Conservation (phyloP, 2,113 vertebrate species). For the Sorex fumeus region DNA sequence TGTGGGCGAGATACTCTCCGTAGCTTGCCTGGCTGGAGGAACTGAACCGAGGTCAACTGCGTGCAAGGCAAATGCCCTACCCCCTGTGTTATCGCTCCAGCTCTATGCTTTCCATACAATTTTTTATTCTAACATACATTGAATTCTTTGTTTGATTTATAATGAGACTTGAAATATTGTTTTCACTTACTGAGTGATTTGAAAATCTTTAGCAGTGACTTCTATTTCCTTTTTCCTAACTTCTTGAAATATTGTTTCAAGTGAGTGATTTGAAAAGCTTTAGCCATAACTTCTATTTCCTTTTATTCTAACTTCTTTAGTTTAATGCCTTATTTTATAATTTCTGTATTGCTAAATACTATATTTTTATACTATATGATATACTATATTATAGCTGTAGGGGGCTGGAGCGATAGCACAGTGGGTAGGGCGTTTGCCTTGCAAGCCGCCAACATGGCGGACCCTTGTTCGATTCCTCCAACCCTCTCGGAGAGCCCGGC, state of each 20-base stretch:
- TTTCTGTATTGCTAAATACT: background rate
- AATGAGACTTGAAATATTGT: background rate
- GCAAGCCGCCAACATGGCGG: no score
- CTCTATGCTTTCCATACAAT: background rate
- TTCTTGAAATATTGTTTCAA: background rate
- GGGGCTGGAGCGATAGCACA: no score
- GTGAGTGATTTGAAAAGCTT: background rate
- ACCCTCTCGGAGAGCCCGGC: no score
- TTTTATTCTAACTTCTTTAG: constrained; percentile 30
- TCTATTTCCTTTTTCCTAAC: background rate
- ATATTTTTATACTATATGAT: background rate
- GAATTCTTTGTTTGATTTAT: background rate
- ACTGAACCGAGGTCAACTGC: no score
- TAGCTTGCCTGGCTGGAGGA: no score
- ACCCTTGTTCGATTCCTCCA: no score
- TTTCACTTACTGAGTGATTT: background rate
- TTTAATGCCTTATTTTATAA: constrained; percentile 44
- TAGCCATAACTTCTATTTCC: background rate
- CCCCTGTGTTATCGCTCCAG: no score
- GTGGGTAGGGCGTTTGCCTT: no score
- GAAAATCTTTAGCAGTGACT: background rate
- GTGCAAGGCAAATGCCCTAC: no score
- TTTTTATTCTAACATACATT: constrained; percentile 29
- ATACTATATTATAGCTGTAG: background rate
- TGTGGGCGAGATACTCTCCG: no score